phyloP scores from a whole-genome alignment of 2,113 vertebrate genomes.

The Zonotrichia leucophrys region DNA sequence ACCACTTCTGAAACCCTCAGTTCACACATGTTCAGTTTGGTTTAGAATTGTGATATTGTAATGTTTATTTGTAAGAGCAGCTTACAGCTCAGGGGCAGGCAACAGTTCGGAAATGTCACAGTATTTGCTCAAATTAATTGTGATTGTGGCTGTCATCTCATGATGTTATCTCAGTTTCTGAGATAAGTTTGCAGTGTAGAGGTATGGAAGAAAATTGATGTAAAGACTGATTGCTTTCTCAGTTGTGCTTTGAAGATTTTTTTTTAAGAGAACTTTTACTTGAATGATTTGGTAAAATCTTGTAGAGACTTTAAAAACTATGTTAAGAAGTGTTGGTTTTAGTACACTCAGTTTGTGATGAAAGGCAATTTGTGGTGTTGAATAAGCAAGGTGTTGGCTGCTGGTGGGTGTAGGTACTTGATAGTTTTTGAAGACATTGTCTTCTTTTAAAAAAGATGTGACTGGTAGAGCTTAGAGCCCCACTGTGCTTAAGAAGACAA shows the following conservation, averaged over 20 bases:
- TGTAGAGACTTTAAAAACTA: not conserved
- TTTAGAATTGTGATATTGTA: not conserved
- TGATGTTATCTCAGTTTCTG: not conserved
- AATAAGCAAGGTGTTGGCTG: not conserved
- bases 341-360: not conserved
- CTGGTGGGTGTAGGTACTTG: not conserved
- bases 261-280: not conserved
- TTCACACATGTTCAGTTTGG: not conserved
- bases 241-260: not conserved
- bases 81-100: not conserved
- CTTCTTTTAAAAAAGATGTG: not conserved
- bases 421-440: not conserved
- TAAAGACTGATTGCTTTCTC: not conserved
- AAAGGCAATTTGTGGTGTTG: not conserved
- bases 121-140: not conserved
- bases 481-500: not conserved
- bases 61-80: not conserved
- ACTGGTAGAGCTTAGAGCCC: not conserved
- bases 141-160: not conserved
- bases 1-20: not conserved
- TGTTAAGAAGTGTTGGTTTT: not conserved
- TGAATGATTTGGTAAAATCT: not conserved
- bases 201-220: not conserved
- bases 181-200: not conserved
- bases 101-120: not conserved